Evolutionary conservation across 2,888 invertebrate species (phyloP), one percentile per base, ranked within the genome.

Genomic region (Dioctria rufipes): DNA sequence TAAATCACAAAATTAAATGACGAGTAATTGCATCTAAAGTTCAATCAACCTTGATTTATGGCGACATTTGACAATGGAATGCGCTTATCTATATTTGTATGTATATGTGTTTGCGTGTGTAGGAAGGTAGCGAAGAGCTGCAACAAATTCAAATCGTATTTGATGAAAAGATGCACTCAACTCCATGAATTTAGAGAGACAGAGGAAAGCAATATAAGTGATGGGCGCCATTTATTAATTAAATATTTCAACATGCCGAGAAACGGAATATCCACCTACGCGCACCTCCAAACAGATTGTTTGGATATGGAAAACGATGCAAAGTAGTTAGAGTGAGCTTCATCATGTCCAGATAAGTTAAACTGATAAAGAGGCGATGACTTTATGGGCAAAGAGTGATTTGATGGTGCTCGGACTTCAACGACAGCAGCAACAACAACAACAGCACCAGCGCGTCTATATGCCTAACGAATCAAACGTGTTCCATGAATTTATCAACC

Each of bases 11-110:
- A 25, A 69, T 69, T 69, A 37, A 69, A 69, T 73, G 60, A 73
- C 58, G 73, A 42, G 60, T 60, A 73, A 73, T 73, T 73, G 73
- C 73, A 58, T 40, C 73, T 58, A 51, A 42, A 58, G 73, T 73
- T 73, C 73, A 73, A 58, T 73, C 73, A 73, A 73, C 73, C 58
- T 25, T 58, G 73, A 73, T 73, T 73, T 73, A 73, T 73, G 73
- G 42, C 40, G 73, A 73, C 73, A 73, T 73, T n/a, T 73, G 73
- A 73, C 73, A 58, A 60, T 42, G 73, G 73, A 73, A 73, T 60
- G 73, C 73, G 73, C 60, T 73, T 73, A 73, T 73, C 73, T 25
- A 25, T 25, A 25, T 25, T 25, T 25, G 25, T 25, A 25, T 25
- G 25, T 25, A 25, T 25, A 2, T 25, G 46, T 13, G 6, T 25